Evolutionary conservation across 2,888 invertebrate species (phyloP).

Genomic region (Cylloceria caligata): DNA sequence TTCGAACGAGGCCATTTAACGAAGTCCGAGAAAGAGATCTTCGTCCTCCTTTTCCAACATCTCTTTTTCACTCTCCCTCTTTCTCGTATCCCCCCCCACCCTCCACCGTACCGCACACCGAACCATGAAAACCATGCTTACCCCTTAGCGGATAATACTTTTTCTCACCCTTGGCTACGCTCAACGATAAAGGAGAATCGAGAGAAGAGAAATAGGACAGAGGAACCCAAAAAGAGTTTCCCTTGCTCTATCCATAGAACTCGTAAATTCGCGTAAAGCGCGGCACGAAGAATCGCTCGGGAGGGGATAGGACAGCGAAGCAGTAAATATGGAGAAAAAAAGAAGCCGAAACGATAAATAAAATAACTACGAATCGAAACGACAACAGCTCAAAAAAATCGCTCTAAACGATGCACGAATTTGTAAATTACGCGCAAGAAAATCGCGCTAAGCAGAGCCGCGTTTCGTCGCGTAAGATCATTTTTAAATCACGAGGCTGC

Average conservation of each 20-base stretch:
- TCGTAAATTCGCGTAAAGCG: constrained; percentile 66
- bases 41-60: constrained; percentile 2
- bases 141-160: constrained; percentile 48
- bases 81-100: not conserved
- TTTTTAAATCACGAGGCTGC: constrained; percentile 3
- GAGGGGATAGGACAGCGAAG: constrained; percentile 24
- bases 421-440: constrained; percentile 23
- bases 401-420: constrained; percentile 17
- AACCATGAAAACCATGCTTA: constrained; percentile 41
- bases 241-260: constrained; percentile 30
- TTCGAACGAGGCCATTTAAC: constrained; percentile 47
- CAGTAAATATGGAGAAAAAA: constrained; percentile 36
- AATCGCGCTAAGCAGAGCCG: not conserved
- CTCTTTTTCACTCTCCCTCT: constrained; percentile 17
- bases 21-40: constrained; percentile 38
- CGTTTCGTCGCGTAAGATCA: not conserved
- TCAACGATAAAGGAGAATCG: constrained; percentile 63
- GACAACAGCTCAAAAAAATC: constrained; percentile 16
- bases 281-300: constrained; percentile 63
- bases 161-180: constrained; percentile 55
- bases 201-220: constrained; percentile 32
- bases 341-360: constrained; percentile 31
- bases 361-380: constrained; percentile 43
- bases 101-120: not conserved
- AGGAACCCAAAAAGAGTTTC: not conserved